Evolutionary conservation across 2,113 vertebrate species (phyloP), one percentile per base, ranked within the genome.

Genomic region (Indicator indicator): DNA sequence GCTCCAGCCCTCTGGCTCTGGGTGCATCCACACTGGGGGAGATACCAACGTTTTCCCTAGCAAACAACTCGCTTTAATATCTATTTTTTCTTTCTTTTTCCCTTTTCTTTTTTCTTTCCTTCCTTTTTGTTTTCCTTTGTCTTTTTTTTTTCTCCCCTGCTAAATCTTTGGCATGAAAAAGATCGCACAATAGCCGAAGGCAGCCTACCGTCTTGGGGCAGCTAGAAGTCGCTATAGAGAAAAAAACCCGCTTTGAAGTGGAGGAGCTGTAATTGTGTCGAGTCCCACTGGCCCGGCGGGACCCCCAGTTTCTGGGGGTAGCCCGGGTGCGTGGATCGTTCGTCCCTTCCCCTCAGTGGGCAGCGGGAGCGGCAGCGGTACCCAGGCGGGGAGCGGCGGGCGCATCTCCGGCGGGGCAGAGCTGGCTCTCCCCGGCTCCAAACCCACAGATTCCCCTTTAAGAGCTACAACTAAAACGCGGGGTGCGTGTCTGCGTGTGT

Each of bases 141-240:
- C 16, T 5, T 67, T 26, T 44, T 24, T 12, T 21, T 12, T 11
- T n/a, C 13, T 5, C 8, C 12, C 10, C 65, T 78, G 86, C 94
- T 81, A 93, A 97, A 95, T 82, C 95, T 90, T 83, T 76, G 93
- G 81, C 90, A 68, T 88, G 93, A 85, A 89, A 88, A 88, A 90
- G 76, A 33, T 36, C 65, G 6, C 86, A 94, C 87, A 88, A 97
- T 95, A 93, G 94, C 92, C 56, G 87, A 83, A 79, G 83, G 96
- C 93, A 90, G 81, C 71, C 86, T 54, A 28, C 85, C 63, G 69
- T 73, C 70, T 63, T 78, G 88, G 86, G 90, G 84, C 87, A 96
- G 94, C 93, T 93, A 96, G 95, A 97, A 97, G 95, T 96, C 71
- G 71, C 82, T 74, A 27, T 76, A 62, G 76, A 96, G 89, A 24